These are phyloP conservation scores for Phymorhynchus buccinoides DNA, from an alignment of 1,140 invertebrate species.

Conservation along the genomic window DNA sequence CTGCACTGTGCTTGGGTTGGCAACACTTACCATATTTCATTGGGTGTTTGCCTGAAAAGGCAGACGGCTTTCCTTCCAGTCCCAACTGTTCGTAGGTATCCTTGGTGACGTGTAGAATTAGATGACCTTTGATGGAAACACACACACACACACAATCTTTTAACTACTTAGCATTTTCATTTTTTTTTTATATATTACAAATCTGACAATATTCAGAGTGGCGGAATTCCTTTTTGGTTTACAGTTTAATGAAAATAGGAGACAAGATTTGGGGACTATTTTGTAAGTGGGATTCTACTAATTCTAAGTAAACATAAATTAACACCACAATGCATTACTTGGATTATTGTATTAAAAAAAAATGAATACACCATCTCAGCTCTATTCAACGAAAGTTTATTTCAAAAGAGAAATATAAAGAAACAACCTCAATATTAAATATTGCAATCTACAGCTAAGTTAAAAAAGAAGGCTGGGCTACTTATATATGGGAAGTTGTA, in stretches of 20 bases:
- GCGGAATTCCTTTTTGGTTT: not conserved
- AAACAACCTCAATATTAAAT: too few species aligned
- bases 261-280: not conserved
- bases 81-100: conserved; percentile 65
- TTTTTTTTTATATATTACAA: not conserved
- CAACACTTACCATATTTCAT: conserved; percentile 58
- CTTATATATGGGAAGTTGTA: too few species aligned
- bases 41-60: conserved; percentile 44
- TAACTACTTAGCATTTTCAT: not conserved
- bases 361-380: too few species aligned
- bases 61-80: conserved; percentile 57
- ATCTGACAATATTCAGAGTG: not conserved
- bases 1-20: not conserved
- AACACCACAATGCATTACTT: too few species aligned
- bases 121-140: conserved; percentile 53
- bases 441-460: not conserved
- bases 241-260: not conserved
- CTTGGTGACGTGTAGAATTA: conserved; percentile 64
- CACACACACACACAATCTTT: not conserved
- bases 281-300: not conserved
- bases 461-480: not conserved
- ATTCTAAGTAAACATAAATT: not conserved
- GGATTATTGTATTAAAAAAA: too few species aligned
- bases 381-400: too few species aligned
- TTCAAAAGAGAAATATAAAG: too few species aligned